Base-by-base conservation (phyloP, 1,140 invertebrate genomes). In the Cyclargus thomasi region DNA sequence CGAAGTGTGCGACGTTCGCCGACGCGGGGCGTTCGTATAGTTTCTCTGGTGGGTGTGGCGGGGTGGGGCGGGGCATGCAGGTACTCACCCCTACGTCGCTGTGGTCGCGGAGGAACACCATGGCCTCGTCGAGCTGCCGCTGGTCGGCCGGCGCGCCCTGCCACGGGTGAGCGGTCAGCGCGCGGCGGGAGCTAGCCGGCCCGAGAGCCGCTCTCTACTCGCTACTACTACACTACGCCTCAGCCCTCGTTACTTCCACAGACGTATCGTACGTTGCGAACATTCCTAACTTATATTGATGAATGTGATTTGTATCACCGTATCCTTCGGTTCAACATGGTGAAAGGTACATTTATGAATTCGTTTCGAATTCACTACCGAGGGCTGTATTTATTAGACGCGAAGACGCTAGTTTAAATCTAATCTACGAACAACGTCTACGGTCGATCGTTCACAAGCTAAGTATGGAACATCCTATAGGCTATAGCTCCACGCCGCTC, bases 111-210 rank as follows among this genome's bases (percentile, higher is more conserved):
- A 97, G 93, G 88, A 96, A 96, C 83, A 95, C 95, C 92, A 97
- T 97, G 74, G 96, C 96, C 92, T 97, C 96, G 92, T 97, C 96
- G 85, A 97, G 93, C 88, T 95, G 94, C 86, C 96, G 93, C 88
- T 95, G 94, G 91, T 96, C 95, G 78, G 95, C 94, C 86, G 92
- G 92, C 74, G 94, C 93, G 90, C 93, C 92, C 93, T 94, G 79
- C 35, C 66, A 70, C 71, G 76, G 65, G 68, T 67, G 73, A 75
- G 63, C 73, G 67, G 66, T 70, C 67, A 75, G 53, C 53, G 53
- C n/a, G n/a, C n/a, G 53, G 68, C 66, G 66, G 70, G 74, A 76
- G 74, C 74, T 74, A 73, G 47, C 39, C 65, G 66, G 47, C 69
- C 62, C 11, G 53, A 1, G 8, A 55, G 53, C 16, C n/a, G 16